Conservation (phyloP, 2,797 vertebrate species). For the Basileuterus tristriatus region DNA sequence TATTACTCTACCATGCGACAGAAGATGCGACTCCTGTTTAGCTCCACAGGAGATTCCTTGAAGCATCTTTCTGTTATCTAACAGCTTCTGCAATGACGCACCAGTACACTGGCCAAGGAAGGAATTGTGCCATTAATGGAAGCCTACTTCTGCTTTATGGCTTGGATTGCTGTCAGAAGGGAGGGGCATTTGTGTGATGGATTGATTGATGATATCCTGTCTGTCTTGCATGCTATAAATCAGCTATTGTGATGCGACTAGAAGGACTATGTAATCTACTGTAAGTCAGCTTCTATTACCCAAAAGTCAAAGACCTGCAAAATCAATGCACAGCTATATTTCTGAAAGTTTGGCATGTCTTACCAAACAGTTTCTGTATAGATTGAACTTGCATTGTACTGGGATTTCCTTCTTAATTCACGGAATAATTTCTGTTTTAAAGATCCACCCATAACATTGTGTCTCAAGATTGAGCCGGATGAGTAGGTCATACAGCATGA, state of each 20-base stretch:
- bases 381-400: not conserved
- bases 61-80: constrained; percentile 7
- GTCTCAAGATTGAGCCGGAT: not conserved
- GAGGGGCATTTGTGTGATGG: constrained; percentile 3
- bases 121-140: constrained; percentile 17
- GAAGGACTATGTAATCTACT: constrained; percentile 35
- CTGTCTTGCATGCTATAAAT: constrained; percentile 13
- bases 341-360: not conserved
- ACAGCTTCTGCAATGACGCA: not conserved
- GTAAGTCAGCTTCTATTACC: constrained; percentile 18
- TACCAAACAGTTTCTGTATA: not conserved
- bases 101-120: not conserved
- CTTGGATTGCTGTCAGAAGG: constrained; percentile 6
- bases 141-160: constrained; percentile 9
- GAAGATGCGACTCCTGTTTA: not conserved
- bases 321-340: not conserved
- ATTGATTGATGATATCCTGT: constrained; percentile 34
- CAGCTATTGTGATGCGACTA: not conserved
- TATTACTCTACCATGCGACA: not conserved
- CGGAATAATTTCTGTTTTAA: not conserved
- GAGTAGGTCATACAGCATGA: not conserved
- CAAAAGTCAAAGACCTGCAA: not conserved
- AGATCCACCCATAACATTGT: not conserved
- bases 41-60: not conserved
- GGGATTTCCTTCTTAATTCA: not conserved